These are phyloP conservation scores for Hypomecis atomaria DNA, from an alignment of 2,888 invertebrate genomes.

Conservation along the genomic window DNA sequence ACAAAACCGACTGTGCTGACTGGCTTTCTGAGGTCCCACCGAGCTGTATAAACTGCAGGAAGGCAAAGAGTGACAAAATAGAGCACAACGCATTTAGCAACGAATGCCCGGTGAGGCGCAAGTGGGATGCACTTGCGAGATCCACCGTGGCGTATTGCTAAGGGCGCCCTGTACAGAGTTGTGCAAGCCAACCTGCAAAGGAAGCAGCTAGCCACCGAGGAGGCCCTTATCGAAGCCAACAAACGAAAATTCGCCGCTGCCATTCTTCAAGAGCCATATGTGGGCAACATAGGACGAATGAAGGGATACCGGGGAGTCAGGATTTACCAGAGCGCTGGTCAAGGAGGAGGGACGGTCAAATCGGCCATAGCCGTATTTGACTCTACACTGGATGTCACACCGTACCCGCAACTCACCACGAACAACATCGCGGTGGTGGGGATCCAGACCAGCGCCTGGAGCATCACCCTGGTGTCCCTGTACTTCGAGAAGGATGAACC, in stretches of 20 bases:
- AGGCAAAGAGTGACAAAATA: neutral
- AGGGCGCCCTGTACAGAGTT: neutral
- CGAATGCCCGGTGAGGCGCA: conserved; percentile 6
- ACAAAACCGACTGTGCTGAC: conserved; percentile 1
- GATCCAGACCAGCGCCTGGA: neutral
- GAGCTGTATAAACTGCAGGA: neutral
- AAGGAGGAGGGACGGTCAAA: neutral
- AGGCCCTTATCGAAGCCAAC: neutral
- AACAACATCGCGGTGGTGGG: neutral
- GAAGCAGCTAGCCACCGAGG: neutral
- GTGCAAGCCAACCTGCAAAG: neutral
- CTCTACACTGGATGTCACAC: neutral
- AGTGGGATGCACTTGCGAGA: conserved; percentile 5
- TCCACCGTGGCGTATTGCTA: conserved; percentile 3
- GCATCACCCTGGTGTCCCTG: neutral
- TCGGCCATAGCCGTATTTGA: conserved; percentile 1
- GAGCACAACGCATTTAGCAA: conserved; percentile 9
- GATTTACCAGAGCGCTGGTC: neutral
- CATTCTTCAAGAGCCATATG: conserved; percentile 3
- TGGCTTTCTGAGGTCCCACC: neutral
- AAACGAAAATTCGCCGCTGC: neutral
- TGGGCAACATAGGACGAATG: neutral
- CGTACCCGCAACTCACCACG: neutral
- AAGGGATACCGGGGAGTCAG: neutral
- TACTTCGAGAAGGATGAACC: neutral